These are phyloP conservation scores for Malaclemys terrapin DNA, from an alignment of 2,113 vertebrate species.

Conservation along the genomic window DNA sequence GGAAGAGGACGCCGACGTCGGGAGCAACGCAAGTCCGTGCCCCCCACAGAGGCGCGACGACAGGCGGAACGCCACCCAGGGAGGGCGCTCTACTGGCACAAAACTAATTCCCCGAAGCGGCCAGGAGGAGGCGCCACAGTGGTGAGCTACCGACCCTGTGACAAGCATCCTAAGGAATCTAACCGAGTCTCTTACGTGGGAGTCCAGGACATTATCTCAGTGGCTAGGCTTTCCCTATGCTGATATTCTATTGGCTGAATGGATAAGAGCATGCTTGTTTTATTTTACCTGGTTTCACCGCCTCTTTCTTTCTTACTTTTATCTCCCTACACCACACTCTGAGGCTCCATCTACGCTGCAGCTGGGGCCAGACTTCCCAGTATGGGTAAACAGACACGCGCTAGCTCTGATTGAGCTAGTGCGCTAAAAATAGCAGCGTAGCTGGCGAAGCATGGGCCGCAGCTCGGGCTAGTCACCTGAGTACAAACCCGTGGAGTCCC, in stretches of 20 bases:
- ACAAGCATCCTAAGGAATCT: background rate
- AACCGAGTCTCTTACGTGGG: background rate
- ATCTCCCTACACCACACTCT: background rate
- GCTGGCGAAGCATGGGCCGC: background rate
- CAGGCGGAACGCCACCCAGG: too few species aligned
- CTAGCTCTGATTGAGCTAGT: background rate
- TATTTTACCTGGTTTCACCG: background rate
- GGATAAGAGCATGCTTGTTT: background rate
- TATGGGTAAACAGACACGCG: background rate
- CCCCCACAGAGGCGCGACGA: too few species aligned
- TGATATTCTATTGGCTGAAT: accelerated
- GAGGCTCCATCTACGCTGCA: background rate
- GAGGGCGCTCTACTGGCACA: too few species aligned
- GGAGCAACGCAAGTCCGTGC: too few species aligned
- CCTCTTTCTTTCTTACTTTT: background rate
- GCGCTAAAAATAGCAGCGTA: background rate
- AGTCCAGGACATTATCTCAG: background rate
- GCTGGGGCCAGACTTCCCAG: background rate
- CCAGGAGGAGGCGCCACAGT: too few species aligned
- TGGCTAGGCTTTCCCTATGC: background rate
- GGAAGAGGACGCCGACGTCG: too few species aligned
- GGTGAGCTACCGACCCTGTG: too few species aligned
- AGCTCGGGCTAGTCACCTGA: background rate
- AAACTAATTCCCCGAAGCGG: too few species aligned
- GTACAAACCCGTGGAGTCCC: background rate